A percentile compares a stretch with the other conserved stretches of the same genome.
These are phyloP conservation scores for Ylistrum balloti DNA, from an alignment of 1,140 invertebrate species.

Conservation along the genomic window DNA sequence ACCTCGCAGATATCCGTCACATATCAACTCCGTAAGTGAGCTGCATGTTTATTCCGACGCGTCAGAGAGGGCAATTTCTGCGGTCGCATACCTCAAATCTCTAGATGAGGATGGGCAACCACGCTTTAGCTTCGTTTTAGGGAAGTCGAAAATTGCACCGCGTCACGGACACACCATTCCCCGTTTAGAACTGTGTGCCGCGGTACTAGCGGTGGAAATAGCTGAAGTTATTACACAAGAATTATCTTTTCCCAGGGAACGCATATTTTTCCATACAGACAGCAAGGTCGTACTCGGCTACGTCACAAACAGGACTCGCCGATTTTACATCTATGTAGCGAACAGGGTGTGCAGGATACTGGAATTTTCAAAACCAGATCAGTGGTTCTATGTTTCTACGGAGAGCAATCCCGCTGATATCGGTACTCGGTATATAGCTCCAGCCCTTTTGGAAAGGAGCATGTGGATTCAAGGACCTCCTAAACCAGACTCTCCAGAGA, in stretches of 20 bases:
- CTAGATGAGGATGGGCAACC: neutral
- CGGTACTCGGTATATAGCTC: neutral
- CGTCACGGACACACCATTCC: neutral
- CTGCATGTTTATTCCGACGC: no score
- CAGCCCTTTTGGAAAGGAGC: neutral
- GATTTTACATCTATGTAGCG: conserved; percentile 46
- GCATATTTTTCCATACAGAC: neutral
- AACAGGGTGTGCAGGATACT: conserved; percentile 54
- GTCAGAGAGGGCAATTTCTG: no score
- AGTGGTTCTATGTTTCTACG: conserved; percentile 42
- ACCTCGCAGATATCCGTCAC: no score
- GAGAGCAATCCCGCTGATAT: conserved; percentile 44
- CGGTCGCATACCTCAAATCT: neutral
- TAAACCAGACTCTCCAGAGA: no score
- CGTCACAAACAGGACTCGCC: neutral
- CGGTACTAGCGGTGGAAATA: neutral
- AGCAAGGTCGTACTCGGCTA: neutral
- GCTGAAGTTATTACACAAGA: neutral
- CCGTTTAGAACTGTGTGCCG: neutral
- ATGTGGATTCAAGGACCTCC: neutral
- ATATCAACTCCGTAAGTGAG: no score
- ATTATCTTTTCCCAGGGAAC: neutral
- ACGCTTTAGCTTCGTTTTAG: neutral
- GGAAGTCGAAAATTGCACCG: neutral
- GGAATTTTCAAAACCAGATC: neutral